A percentile compares a stretch with the other conserved stretches of the same genome.
Evolutionary conservation across 1,140 invertebrate genomes (phyloP).

Genomic region (Latrodectus geometricus): DNA sequence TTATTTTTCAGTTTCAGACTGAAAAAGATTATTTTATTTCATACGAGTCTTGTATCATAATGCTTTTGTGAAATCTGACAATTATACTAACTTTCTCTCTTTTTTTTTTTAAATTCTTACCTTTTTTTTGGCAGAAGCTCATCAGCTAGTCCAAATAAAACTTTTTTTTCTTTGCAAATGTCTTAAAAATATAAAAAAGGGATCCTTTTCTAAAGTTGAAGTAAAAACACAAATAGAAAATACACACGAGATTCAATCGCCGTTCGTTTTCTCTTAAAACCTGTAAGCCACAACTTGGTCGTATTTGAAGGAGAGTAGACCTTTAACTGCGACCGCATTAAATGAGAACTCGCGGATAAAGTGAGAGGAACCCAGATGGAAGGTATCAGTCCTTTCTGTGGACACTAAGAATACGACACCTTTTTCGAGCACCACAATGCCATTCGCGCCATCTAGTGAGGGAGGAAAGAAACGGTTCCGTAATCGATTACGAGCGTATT

Average conservation of each 20-base stretch:
- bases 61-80: neutral
- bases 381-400: slow-evolving; percentile 37
- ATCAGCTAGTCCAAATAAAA: slow-evolving; percentile 7
- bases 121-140: slow-evolving; percentile 1
- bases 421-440: slow-evolving; percentile 9
- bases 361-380: slow-evolving; percentile 33
- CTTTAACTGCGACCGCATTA: slow-evolving; percentile 47
- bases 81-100: neutral
- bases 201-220: neutral
- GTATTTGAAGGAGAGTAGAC: neutral
- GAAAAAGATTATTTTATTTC: neutral
- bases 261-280: neutral
- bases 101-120: neutral
- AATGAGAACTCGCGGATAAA: slow-evolving; percentile 56
- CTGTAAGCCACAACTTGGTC: neutral
- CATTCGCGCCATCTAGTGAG: slow-evolving; percentile 43
- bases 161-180: neutral
- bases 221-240: neutral
- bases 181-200: neutral
- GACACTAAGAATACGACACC: slow-evolving; percentile 23
- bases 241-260: neutral
- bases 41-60: neutral
- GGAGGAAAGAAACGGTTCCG: neutral
- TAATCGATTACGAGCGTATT: slow-evolving; percentile 46
- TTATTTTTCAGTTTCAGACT: neutral